A percentile compares a stretch with the other conserved stretches of the same genome.
Conservation (phyloP, 1,140 invertebrate genomes). For the Brachionus angularis region DNA sequence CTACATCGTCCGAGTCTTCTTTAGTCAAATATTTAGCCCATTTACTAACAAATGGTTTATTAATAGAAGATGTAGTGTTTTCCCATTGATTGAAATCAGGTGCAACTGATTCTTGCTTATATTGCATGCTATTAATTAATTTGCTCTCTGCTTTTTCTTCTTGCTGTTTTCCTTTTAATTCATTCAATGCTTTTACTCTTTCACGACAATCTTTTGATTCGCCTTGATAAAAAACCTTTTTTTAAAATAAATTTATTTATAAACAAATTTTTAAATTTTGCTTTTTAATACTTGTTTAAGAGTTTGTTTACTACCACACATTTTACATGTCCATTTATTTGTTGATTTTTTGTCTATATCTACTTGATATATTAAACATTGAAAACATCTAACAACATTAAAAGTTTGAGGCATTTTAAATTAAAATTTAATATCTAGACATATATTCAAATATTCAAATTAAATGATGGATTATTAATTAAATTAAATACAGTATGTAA, state of each 20-base stretch:
- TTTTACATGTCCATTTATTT: constrained; percentile 41
- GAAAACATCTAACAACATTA: constrained; percentile 28
- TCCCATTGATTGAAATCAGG: background rate
- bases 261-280: background rate
- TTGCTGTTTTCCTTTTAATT: background rate
- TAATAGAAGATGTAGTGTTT: background rate
- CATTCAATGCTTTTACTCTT: constrained; percentile 7
- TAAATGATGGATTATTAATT: no score
- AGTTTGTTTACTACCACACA: constrained; percentile 35
- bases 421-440: background rate
- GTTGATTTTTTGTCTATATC: constrained; percentile 39
- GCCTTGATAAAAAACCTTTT: constrained; percentile 8
- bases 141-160: background rate
- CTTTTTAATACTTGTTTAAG: constrained; percentile 6
- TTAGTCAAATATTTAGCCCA: constrained; percentile 35
- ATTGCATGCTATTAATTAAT: background rate
- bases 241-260: background rate
- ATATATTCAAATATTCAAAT: background rate
- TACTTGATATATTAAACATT: constrained; percentile 33
- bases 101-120: background rate
- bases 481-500: no score
- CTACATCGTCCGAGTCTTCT: constrained; percentile 23
- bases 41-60: constrained; percentile 18
- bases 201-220: constrained; percentile 23
- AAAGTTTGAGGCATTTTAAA: constrained; percentile 5